Evolutionary conservation across 2,113 vertebrate genomes (phyloP), one percentile per base, ranked within the genome.

Genomic region (Trinectes maculatus): DNA sequence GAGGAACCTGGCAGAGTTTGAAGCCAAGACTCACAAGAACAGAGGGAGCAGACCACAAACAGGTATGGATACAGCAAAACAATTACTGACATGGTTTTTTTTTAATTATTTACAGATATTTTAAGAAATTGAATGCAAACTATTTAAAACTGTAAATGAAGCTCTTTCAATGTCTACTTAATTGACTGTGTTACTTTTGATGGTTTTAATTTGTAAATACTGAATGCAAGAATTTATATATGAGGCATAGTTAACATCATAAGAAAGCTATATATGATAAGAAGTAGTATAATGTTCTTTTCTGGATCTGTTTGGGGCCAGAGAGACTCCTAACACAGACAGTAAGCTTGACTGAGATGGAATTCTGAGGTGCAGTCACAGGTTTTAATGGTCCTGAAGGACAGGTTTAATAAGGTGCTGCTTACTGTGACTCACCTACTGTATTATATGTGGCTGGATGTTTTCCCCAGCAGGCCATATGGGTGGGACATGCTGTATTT

Each of bases 21-120:
- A 8, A 47, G 16, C 3, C 16, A 15, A 49, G n/a, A 52, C 54
- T 57, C 47, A 25, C 18, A 21, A 9, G n/a, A 3, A 43, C 0
- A 8, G 37, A 61, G 13, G 28, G 19, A 60, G 60, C 63, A 60
- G 28, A 47, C 62, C 36, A 22, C 47, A 49, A 7, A 52, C 37
- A 82, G 71, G 83, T 87, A 70, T 19, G 77, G 21, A 58, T 19
- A 39, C 3, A 64, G 8, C n/a, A n/a, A 7, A 5, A 48, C 33
- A 21, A 3, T 18, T 29, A 29, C 24, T 52, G 5, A 3, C 26
- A 19, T 26, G 3, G 3, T 6, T n/a, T 18, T 46, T 7, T 22
- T 46, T 25, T n/a, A n/a, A 29, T 9, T 29, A 22, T 7, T 34
- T 15, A 34, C 11, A 15, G 6, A 29, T 26, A 15, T 8, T 26